These are phyloP conservation scores for Agrotis clavis DNA, from an alignment of 2,888 invertebrate genomes.

Conservation along the genomic window DNA sequence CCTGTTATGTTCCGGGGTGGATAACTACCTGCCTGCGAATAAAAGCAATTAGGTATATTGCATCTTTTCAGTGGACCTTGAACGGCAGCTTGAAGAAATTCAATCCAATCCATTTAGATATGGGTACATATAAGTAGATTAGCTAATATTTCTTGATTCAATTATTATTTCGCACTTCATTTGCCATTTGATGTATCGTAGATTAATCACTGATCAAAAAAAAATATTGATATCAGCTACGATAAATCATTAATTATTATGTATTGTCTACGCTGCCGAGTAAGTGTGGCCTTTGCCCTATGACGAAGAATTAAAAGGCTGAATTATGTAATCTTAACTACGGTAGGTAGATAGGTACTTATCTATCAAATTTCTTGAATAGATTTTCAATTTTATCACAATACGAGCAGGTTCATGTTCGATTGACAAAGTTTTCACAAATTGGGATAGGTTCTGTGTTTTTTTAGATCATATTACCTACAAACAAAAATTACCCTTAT, in stretches of 20 bases:
- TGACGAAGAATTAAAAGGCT: not conserved
- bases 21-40: too few species aligned
- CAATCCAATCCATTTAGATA: not conserved
- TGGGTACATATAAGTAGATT: too few species aligned
- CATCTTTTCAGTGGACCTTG: slow-evolving; percentile 7
- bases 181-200: not conserved
- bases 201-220: slow-evolving; percentile 1
- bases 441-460: too few species aligned
- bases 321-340: not conserved
- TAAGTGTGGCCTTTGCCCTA: not conserved
- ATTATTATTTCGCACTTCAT: slow-evolving; percentile 7
- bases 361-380: too few species aligned
- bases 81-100: slow-evolving; percentile 4
- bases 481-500: too few species aligned
- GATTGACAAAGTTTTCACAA: too few species aligned
- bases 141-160: too few species aligned
- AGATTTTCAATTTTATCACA: too few species aligned
- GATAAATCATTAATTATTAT: slow-evolving; percentile 3
- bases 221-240: not conserved
- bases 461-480: too few species aligned
- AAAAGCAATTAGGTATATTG: not conserved
- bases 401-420: too few species aligned
- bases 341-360: too few species aligned
- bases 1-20: too few species aligned
- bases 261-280: not conserved